Evolutionary conservation across 2,888 invertebrate genomes (phyloP).

Genomic region (Lypha dubia): DNA sequence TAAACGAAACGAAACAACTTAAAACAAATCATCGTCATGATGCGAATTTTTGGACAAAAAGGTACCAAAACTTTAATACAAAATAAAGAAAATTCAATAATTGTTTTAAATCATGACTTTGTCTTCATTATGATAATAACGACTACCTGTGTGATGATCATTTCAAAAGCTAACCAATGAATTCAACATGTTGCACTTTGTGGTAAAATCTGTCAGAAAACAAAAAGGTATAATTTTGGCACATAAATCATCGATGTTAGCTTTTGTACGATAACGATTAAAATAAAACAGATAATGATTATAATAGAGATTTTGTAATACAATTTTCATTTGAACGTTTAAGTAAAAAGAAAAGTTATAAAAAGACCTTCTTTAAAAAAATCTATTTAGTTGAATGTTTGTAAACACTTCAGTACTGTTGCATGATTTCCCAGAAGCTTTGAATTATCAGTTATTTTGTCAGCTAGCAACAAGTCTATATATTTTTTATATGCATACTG

Average conservation of each 20-base stretch:
- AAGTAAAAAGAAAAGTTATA: constrained; percentile 38
- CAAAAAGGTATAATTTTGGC: constrained; percentile 56
- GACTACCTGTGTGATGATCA: constrained; percentile 10
- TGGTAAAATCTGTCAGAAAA: background rate
- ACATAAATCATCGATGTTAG: constrained; percentile 58
- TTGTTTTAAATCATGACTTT: constrained; percentile 68
- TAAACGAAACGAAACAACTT: constrained; percentile 15
- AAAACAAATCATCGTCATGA: constrained; percentile 47
- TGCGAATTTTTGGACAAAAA: constrained; percentile 33
- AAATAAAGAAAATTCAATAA: constrained; percentile 39
- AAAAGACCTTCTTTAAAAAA: constrained; percentile 7
- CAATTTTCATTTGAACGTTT: background rate
- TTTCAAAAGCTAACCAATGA: constrained; percentile 9
- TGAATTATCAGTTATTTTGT: constrained; percentile 50
- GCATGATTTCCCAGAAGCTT: constrained; percentile 6
- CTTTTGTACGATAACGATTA: constrained; percentile 19
- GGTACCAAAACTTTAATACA: background rate
- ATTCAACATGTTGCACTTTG: constrained; percentile 19
- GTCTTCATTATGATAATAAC: constrained; percentile 32
- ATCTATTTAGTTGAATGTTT: background rate
- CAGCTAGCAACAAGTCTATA: constrained; percentile 44
- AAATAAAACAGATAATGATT: background rate
- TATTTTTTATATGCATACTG: constrained; percentile 25
- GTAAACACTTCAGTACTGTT: background rate
- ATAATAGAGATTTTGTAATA: constrained; percentile 25